phyloP scores from a whole-genome alignment of 2,888 invertebrate genomes.

The Neuroscelio doddi region DNA sequence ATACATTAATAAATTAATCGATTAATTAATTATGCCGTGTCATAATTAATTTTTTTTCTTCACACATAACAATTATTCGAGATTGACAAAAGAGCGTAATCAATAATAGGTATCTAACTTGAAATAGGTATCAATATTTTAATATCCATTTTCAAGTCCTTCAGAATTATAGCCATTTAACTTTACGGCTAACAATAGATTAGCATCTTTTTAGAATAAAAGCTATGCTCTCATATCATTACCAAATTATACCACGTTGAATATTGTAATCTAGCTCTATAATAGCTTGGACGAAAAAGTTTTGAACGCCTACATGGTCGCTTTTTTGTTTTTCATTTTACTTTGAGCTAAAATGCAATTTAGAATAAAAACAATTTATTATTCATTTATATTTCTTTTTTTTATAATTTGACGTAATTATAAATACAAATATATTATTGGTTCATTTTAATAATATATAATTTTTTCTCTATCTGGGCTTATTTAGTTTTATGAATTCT shows the following conservation, averaged over 20 bases:
- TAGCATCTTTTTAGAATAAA: slow-evolving; percentile 70
- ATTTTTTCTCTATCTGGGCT: too few relatives aligned
- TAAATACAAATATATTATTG: too few relatives aligned
- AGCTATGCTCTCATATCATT: slow-evolving; percentile 66
- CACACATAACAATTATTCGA: too few relatives aligned
- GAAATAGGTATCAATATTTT: slow-evolving; percentile 23
- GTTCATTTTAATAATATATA: too few relatives aligned
- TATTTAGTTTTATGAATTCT: too few relatives aligned
- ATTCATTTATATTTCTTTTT: too few relatives aligned
- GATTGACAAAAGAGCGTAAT: slow-evolving; percentile 14
- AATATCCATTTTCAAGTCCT: slow-evolving; percentile 31
- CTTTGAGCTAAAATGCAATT: too few relatives aligned
- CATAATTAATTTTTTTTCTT: too few relatives aligned
- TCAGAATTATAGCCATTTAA: slow-evolving; percentile 41
- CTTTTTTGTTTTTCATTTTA: slow-evolving; percentile 32
- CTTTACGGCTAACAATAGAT: slow-evolving; percentile 63
- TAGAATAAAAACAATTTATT: too few relatives aligned
- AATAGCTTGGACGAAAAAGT: slow-evolving; percentile 27
- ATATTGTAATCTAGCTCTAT: slow-evolving; percentile 66
- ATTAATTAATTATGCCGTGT: too few relatives aligned
- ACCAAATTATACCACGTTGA: slow-evolving; percentile 68
- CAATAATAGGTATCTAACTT: slow-evolving; percentile 7
- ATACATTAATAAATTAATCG: too few relatives aligned
- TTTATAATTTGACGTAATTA: too few relatives aligned
- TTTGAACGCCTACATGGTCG: slow-evolving; percentile 54